Evolutionary conservation across 2,113 vertebrate species (phyloP), one percentile per base, ranked within the genome.

Genomic region (Phyllostomus hastatus): DNA sequence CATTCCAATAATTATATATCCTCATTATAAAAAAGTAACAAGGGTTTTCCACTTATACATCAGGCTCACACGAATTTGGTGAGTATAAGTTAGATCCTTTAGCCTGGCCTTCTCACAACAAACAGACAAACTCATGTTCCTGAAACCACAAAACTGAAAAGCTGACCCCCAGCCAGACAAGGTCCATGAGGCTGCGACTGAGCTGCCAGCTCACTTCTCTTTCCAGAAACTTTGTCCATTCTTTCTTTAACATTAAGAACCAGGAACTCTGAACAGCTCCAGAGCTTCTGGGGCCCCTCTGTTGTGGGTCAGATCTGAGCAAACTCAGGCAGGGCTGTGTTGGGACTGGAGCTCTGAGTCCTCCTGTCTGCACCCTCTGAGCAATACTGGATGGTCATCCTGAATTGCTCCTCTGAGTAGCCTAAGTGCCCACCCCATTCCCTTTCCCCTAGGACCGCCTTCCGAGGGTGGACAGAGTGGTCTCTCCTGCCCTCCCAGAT

Each of bases 11-110:
- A 91, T 64, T 91, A 35, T 43, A 61, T 69, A 35, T 88, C 54
- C n/a, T 67, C 64, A 80, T 95, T 92, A 75, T 41, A 89, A 67
- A 83, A 52, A 84, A 88, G 31, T 54, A 96, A 48, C 11, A 83
- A 12, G 12, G 33, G 22, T 80, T 43, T 87, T 69, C 48, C 20
- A 69, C 26, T 50, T 76, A 79, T 17, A 54, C 16, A 64, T 87
- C 57, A 93, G 26, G 64, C 31, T 95, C 35, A 89, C 24, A 22
- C 72, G 78, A 88, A 14, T 88, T 93, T 94, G 19, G 33, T 88
- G 43, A 70, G 10, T 57, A 4, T 94, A 54, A 90, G n/a, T 85
- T 59, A 79, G 28, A 82, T 83, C 59, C 28, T n/a, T 92, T 20
- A 59, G 41, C 79, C 46, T 72, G 38, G 24, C 10, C 24, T 75